Conservation (phyloP, 2,888 invertebrate species). For the Morpho helenor region DNA sequence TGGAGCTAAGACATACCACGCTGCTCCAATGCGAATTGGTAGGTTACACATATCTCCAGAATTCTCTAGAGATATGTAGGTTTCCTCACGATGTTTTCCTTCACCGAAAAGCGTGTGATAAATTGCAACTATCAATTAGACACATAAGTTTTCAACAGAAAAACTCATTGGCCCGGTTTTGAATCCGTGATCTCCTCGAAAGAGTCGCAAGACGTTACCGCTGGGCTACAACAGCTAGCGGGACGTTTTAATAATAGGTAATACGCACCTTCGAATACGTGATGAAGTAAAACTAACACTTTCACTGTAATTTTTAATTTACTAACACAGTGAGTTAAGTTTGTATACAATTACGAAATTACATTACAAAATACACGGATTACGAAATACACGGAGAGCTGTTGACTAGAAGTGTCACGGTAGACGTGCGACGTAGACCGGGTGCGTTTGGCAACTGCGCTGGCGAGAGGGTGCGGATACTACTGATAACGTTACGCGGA, state of each 20-base stretch:
- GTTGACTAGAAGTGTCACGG: conserved; percentile 61
- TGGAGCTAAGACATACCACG: too few species aligned
- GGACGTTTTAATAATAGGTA: conserved; percentile 5
- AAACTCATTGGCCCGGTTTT: too few species aligned
- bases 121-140: too few species aligned
- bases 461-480: conserved; percentile 72
- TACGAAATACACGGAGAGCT: conserved; percentile 32
- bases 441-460: conserved; percentile 76
- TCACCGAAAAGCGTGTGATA: too few species aligned
- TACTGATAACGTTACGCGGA: conserved; percentile 78
- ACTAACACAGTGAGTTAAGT: conserved; percentile 8
- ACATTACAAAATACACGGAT: conserved; percentile 26
- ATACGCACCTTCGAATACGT: conserved; percentile 28
- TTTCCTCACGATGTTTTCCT: too few species aligned
- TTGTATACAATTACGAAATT: not conserved
- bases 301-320: conserved; percentile 19
- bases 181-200: too few species aligned
- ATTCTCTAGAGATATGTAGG: too few species aligned
- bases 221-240: conserved; percentile 5
- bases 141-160: too few species aligned
- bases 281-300: conserved; percentile 21
- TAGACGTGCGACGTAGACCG: conserved; percentile 69
- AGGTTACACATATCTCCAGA: too few species aligned
- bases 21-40: too few species aligned
- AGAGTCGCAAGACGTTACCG: too few species aligned